A percentile compares a stretch with the other conserved stretches of the same genome.
Conservation (phyloP, 2,888 invertebrate genomes). For the Eristalis intricaria region DNA sequence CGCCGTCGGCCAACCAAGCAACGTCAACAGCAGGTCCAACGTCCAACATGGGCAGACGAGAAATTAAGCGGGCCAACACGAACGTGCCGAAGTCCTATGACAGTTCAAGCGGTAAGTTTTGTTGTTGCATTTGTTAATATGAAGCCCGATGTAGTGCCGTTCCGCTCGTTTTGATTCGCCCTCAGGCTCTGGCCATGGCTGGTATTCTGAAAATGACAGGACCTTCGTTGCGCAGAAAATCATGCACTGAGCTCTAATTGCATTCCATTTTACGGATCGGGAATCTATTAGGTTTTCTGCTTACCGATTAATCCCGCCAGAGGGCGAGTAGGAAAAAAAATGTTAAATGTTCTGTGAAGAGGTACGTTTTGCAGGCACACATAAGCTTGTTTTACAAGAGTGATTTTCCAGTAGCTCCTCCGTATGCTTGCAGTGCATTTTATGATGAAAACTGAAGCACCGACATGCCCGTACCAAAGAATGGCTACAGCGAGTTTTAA, state of each 20-base stretch:
- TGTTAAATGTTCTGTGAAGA: not conserved
- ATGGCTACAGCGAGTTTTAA: no score
- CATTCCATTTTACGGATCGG: not conserved
- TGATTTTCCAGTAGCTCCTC: not conserved
- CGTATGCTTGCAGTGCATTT: not conserved
- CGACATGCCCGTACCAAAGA: no score
- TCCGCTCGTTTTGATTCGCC: constrained; percentile 20
- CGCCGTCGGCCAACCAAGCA: constrained; percentile 44
- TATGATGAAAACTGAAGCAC: no score
- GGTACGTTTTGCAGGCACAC: not conserved
- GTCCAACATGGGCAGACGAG: constrained; percentile 80
- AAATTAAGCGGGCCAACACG: constrained; percentile 81
- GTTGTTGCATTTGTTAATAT: constrained; percentile 21
- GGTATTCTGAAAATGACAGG: not conserved
- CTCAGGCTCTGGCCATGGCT: not conserved
- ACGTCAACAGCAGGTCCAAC: constrained; percentile 63
- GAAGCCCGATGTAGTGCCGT: not conserved
- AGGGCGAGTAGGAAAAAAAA: not conserved
- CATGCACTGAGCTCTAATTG: not conserved
- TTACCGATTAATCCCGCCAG: not conserved
- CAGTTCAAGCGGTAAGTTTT: constrained; percentile 79
- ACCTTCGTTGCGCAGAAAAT: not conserved
- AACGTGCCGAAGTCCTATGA: constrained; percentile 80
- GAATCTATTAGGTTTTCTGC: not conserved
- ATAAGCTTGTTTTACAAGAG: not conserved